Conservation (phyloP, 2,113 vertebrate species). For the Phyllopteryx taeniolatus region DNA sequence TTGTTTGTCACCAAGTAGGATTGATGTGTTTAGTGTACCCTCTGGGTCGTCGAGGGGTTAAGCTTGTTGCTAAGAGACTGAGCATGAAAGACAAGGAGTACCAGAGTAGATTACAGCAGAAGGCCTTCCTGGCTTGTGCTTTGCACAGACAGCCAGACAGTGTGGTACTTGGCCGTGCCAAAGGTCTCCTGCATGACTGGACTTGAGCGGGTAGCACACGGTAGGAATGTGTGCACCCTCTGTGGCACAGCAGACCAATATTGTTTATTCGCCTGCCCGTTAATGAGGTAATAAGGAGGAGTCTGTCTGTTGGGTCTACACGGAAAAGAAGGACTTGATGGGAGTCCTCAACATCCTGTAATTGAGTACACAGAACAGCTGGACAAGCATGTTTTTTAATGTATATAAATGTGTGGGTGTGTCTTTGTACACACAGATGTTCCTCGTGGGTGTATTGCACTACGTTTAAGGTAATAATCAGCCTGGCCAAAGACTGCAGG, state of each 20-base stretch:
- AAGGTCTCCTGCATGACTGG: conserved; percentile 61
- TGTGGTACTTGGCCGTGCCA: conserved; percentile 53
- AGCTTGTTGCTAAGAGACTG: conserved; percentile 2
- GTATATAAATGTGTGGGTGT: conserved; percentile 1
- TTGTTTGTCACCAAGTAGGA: conserved; percentile 6
- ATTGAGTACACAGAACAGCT: conserved; percentile 17
- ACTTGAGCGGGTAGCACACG: conserved; percentile 47
- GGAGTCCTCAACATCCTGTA: conserved; percentile 9
- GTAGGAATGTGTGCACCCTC: conserved; percentile 57
- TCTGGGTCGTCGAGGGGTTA: neutral
- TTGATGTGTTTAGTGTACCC: conserved; percentile 7
- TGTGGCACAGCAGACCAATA: conserved; percentile 35
- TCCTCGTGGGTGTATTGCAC: conserved; percentile 5
- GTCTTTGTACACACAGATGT: neutral
- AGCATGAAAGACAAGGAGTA: neutral
- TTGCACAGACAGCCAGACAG: conserved; percentile 42
- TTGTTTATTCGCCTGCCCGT: conserved; percentile 35
- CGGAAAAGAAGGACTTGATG: conserved; percentile 9
- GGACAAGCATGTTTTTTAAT: neutral
- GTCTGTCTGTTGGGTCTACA: conserved; percentile 14
- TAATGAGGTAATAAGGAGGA: conserved; percentile 25
- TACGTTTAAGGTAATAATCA: conserved; percentile 32
- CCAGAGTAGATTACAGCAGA: neutral
- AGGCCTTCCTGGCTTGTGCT: neutral
- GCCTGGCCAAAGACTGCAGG: conserved; percentile 38